Conservation (phyloP, 2,113 vertebrate genomes). For the crab-eating macaque (Macaca fascicularis) region T2T-MFA8v1.1 NC_088377.1:77701501-77702000, state of each 20-base stretch:
- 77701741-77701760: rapidly evolving
- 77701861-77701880: neutral
- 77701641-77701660: no score
- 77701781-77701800: neutral
- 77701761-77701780: no score
- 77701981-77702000: neutral
- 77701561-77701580: neutral
- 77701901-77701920: neutral
- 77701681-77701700: rapidly evolving
- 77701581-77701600: neutral
- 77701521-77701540: neutral
- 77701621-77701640: neutral
- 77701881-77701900: neutral
- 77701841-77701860: no score
- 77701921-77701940: rapidly evolving
- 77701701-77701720: rapidly evolving
- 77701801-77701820: neutral
- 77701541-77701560: neutral
- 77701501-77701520: neutral
- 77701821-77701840: neutral
- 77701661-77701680: rapidly evolving
- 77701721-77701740: neutral
- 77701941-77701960: no score
- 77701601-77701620: neutral
- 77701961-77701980: no score